phyloP scores from a whole-genome alignment of 2,113 vertebrate species.

The Formicarius rufipectus region DNA sequence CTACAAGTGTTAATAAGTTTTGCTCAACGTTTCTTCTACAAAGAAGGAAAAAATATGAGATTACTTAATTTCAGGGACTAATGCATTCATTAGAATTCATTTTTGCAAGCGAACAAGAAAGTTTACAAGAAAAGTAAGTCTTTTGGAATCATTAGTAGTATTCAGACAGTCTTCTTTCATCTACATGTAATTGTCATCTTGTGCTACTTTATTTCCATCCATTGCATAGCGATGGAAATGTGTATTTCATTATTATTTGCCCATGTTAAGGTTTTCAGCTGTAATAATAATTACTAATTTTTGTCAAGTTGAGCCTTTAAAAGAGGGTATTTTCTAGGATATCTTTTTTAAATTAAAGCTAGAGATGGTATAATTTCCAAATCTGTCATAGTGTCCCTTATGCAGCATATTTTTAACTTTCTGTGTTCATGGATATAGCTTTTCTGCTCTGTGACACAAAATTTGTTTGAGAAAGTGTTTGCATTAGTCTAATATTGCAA shows the following conservation, averaged over 20 bases:
- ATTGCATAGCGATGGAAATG: background rate
- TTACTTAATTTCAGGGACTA: background rate
- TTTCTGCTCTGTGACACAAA: background rate
- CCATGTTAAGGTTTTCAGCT: background rate
- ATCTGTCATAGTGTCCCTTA: background rate
- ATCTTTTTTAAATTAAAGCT: background rate
- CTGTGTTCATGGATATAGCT: background rate
- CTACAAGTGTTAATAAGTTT: background rate
- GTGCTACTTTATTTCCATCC: background rate
- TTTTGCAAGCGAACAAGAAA: background rate
- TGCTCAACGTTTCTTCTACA: background rate
- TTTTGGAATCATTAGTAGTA: background rate
- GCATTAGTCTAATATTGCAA: background rate
- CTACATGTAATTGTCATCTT: background rate
- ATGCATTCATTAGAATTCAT: background rate
- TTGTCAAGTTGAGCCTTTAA: background rate
- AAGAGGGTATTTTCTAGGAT: background rate
- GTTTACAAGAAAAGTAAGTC: background rate
- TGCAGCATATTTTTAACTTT: background rate
- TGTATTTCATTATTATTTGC: background rate
- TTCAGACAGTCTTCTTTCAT: background rate
- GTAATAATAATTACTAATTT: background rate
- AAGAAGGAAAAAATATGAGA: background rate
- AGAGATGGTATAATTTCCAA: background rate
- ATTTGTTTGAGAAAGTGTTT: background rate